These are phyloP conservation scores for Gasterosteus aculeatus DNA, from an alignment of 2,113 vertebrate genomes.

Conservation along the genomic window DNA sequence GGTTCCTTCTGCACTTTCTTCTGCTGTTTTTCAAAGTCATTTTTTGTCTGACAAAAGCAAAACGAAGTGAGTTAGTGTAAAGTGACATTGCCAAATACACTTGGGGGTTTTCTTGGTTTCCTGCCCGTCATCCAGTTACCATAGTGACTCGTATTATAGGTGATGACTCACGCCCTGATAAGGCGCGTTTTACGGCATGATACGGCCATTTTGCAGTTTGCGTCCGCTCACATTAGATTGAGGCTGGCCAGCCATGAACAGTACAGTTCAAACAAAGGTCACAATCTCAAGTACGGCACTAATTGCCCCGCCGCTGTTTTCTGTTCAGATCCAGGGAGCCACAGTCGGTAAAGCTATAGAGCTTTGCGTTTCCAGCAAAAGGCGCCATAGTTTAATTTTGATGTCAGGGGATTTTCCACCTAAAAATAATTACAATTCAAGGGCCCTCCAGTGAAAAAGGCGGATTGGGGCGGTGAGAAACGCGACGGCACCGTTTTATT, in stretches of 20 bases:
- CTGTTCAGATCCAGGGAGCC: background rate
- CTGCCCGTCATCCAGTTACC: background rate
- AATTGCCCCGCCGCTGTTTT: no score
- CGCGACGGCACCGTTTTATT: background rate
- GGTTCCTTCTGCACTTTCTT: conserved; percentile 42
- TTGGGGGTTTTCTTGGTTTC: background rate
- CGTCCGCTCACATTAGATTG: background rate
- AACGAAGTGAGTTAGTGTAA: conserved; percentile 2
- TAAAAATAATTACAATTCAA: background rate
- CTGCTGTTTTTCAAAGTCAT: conserved; percentile 73
- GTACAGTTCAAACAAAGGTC: background rate
- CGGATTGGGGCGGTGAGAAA: background rate
- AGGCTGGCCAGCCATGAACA: background rate
- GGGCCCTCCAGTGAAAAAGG: background rate
- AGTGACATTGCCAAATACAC: background rate
- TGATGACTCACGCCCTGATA: background rate
- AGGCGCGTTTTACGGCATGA: background rate
- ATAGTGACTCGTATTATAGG: background rate
- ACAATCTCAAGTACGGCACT: no score
- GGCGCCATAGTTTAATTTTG: no score
- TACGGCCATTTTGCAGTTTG: background rate
- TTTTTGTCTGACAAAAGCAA: conserved; percentile 74
- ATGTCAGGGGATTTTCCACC: no score
- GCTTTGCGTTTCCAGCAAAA: background rate
- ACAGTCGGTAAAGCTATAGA: background rate